phyloP scores from a whole-genome alignment of 1,140 invertebrate genomes.

The Acromyrmex charruanus region DNA sequence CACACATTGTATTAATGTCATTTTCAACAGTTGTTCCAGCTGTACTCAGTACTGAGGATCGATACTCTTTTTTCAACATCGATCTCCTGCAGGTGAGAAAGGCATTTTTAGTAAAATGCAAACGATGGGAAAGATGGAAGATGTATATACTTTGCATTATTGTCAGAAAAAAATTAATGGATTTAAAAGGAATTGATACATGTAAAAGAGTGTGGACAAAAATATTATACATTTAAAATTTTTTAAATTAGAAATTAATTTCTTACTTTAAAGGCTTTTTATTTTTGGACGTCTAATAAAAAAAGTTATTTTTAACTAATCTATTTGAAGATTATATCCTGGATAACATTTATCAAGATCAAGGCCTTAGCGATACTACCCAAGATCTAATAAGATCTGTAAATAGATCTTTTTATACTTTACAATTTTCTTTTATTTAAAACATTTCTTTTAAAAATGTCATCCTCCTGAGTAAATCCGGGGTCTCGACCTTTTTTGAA shows the following conservation, averaged over 20 bases:
- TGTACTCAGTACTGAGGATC: slow-evolving; percentile 70
- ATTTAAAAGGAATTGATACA: background rate
- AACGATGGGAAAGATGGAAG: background rate
- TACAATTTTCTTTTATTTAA: no score
- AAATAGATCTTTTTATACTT: no score
- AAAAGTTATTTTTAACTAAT: no score
- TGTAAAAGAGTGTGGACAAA: background rate
- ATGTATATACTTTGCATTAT: background rate
- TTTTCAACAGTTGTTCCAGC: slow-evolving; percentile 45
- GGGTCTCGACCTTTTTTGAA: no score
- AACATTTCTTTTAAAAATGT: no score
- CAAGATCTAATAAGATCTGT: no score
- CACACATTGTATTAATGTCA: slow-evolving; percentile 29
- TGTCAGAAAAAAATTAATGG: background rate
- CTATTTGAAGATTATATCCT: no score
- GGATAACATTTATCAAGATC: no score
- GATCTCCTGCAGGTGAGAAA: slow-evolving; percentile 85
- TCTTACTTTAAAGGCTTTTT: background rate
- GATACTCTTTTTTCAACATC: slow-evolving; percentile 88
- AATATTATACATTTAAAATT: background rate
- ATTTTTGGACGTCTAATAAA: no score
- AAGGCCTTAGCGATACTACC: no score
- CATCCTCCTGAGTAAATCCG: no score
- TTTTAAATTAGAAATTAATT: background rate
- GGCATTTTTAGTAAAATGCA: background rate